Evolutionary conservation across 2,113 vertebrate species (phyloP).

Genomic region (Proteles cristata): DNA sequence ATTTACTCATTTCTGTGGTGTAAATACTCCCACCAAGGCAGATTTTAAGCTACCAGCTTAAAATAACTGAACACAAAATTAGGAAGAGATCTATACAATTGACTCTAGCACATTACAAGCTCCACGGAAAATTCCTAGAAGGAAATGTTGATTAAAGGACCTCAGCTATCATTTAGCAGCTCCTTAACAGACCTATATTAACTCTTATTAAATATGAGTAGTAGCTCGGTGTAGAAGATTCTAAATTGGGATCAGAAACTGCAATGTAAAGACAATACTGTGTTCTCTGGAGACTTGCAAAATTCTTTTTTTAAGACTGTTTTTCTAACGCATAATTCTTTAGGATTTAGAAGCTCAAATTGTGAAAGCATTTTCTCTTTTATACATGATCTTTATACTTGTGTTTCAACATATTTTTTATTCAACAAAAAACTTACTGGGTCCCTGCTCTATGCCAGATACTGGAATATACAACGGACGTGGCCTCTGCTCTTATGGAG

Average conservation of each 20-base stretch:
- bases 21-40: not conserved
- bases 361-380: not conserved
- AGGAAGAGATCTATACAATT: not conserved
- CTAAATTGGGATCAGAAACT: not conserved
- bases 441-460: not conserved
- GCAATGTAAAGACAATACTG: not conserved
- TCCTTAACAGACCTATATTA: not conserved
- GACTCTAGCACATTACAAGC: not conserved
- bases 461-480: not conserved
- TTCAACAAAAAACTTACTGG: not conserved
- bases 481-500: not conserved
- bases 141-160: not conserved
- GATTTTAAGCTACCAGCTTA: not conserved
- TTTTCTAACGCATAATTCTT: constrained; percentile 8
- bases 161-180: not conserved
- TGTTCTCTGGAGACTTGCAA: not conserved
- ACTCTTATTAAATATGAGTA: not conserved
- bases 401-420: constrained; percentile 35
- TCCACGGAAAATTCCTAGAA: not conserved
- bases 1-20: not conserved
- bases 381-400: not conserved
- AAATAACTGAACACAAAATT: not conserved
- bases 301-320: not conserved
- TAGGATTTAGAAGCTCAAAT: not conserved
- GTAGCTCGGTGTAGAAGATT: not conserved